phyloP scores from a whole-genome alignment of 2,113 vertebrate genomes.

The Mormyrus lacerda region DNA sequence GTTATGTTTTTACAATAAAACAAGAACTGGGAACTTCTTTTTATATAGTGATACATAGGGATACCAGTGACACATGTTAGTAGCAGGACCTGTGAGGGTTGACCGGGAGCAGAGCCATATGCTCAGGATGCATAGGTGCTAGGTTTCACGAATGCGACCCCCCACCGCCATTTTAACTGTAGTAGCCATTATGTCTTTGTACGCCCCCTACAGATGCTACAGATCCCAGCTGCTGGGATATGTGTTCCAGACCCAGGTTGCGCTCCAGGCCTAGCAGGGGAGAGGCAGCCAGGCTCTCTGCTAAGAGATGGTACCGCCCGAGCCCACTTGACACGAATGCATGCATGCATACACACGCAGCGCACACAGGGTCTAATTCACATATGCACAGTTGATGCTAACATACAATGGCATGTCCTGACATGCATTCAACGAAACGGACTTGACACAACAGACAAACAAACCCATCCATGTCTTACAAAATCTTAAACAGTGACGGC shows the following conservation, averaged over 20 bases:
- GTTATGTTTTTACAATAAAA: neutral
- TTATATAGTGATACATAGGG: neutral
- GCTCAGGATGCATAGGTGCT: neutral
- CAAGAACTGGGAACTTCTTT: neutral
- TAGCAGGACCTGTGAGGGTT: neutral
- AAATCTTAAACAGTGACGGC: neutral
- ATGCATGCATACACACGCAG: neutral
- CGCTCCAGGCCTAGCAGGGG: neutral
- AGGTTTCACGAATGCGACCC: neutral
- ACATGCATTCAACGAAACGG: neutral
- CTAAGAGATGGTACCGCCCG: neutral
- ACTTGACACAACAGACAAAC: neutral
- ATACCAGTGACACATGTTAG: neutral
- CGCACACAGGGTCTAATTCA: neutral
- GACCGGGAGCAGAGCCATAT: neutral
- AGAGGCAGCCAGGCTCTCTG: neutral
- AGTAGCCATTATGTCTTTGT: neutral
- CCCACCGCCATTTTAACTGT: constrained; percentile 2
- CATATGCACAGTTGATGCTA: neutral
- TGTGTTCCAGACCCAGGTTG: neutral
- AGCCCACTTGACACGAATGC: neutral
- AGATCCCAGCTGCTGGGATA: neutral
- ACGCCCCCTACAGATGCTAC: neutral
- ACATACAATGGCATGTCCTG: neutral
- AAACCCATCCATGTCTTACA: neutral